Percentiles rank a stretch among this genome's conserved stretches.
Evolutionary conservation across 1,140 invertebrate genomes (phyloP).

Genomic region (Galendromus occidentalis): DNA sequence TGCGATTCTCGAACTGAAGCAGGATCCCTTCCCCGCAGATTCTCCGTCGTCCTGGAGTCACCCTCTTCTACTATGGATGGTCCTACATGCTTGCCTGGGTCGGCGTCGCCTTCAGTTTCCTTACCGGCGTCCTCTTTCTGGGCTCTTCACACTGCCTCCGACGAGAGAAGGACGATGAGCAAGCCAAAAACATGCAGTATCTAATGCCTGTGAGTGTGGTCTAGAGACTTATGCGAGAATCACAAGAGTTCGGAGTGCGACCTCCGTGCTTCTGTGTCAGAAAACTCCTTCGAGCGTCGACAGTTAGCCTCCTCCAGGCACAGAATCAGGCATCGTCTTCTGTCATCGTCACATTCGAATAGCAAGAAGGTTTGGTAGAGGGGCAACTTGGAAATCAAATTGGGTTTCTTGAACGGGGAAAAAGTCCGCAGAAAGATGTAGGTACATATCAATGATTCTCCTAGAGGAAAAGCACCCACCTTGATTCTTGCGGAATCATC

Average conservation of each 20-base stretch:
- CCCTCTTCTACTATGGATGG: constrained; percentile 74
- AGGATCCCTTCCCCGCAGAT: constrained; percentile 38
- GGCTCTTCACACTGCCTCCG: constrained; percentile 75
- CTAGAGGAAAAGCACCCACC: too few species aligned
- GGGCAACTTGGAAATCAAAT: too few species aligned
- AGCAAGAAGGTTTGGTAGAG: not conserved
- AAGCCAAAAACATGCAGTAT: constrained; percentile 89
- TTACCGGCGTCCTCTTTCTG: constrained; percentile 72
- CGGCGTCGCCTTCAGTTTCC: constrained; percentile 63
- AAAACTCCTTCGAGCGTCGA: not conserved
- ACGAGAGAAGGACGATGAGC: constrained; percentile 71
- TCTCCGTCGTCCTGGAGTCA: constrained; percentile 48
- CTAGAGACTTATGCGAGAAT: not conserved
- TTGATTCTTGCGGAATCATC: too few species aligned
- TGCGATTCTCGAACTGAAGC: too few species aligned
- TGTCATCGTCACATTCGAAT: not conserved
- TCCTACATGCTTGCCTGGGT: constrained; percentile 87
- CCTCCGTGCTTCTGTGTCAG: not conserved
- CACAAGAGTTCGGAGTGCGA: constrained; percentile 13
- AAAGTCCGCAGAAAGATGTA: too few species aligned
- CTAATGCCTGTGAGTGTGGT: constrained; percentile 64
- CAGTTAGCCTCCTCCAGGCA: not conserved
- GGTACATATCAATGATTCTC: too few species aligned
- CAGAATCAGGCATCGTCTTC: constrained; percentile 1
- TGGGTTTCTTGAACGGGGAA: too few species aligned